Evolutionary conservation across 2,888 invertebrate genomes (phyloP).

Genomic region (Cylindroiulus punctatus): DNA sequence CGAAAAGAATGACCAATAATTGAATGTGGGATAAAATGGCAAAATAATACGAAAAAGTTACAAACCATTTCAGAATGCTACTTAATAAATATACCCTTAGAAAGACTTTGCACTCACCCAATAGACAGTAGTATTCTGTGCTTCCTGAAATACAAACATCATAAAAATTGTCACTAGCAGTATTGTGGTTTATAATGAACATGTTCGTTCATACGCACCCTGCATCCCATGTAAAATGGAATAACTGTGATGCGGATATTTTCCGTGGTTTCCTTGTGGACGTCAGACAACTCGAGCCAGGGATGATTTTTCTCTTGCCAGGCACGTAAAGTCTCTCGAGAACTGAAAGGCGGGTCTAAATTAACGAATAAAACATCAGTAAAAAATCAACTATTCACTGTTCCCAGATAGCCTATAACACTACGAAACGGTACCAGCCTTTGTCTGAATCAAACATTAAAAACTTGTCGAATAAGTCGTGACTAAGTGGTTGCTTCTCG

Average conservation of each 20-base stretch:
- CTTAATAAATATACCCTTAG: not conserved
- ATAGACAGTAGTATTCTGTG: conserved; percentile 89
- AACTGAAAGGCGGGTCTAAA: conserved; percentile 83
- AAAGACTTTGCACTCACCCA: conserved; percentile 74
- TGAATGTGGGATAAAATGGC: too few species aligned
- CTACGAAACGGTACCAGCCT: conserved; percentile 69
- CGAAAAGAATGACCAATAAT: too few species aligned
- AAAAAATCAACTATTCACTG: too few species aligned
- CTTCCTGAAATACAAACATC: conserved; percentile 62
- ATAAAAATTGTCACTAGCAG: conserved; percentile 1
- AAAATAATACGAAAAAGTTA: too few species aligned
- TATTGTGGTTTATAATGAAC: not conserved
- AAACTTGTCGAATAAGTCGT: conserved; percentile 97
- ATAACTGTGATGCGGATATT: conserved; percentile 96
- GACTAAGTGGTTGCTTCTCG: conserved; percentile 88
- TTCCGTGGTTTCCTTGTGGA: conserved; percentile 97
- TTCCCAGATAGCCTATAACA: not conserved
- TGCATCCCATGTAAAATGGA: conserved; percentile 97
- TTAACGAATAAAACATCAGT: conserved; percentile 45
- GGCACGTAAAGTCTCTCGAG: conserved; percentile 88
- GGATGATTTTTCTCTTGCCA: conserved; percentile 99
- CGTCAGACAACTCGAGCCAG: conserved; percentile 95
- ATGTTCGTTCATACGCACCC: conserved; percentile 69
- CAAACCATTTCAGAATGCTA: too few species aligned
- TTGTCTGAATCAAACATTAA: conserved; percentile 80